Evolutionary conservation across 2,797 vertebrate species (phyloP), one percentile per base, ranked within the genome.

Genomic region (Crypturellus tataupa): DNA sequence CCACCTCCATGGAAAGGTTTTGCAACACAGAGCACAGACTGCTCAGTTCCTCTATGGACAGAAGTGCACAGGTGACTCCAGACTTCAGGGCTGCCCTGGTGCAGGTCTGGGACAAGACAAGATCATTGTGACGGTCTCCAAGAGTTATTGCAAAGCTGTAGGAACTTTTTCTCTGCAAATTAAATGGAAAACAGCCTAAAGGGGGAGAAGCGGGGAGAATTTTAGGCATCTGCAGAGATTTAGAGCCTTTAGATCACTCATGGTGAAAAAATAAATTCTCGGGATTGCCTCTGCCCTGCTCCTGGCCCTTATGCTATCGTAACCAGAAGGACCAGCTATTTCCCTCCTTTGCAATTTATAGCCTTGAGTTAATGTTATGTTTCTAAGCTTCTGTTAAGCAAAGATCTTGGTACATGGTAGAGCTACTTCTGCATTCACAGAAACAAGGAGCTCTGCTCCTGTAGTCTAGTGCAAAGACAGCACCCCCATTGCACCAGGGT

Each of bases 241-340:
- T 65, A 19, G n/a, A 9, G 20, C 73, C 75, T 70, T 56, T 80
- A 90, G 72, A 29, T 84, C 69, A 55, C 27, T 89, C 46, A 67
- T 7, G 35, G 55, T 24, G 51, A 62, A 84, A 91, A 93, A 75
- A 69, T 24, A 87, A 92, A 80, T 89, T 69, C 58, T 55, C 69
- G 5, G 1, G 19, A 7, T 44, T 83, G 21, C 46, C 73, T 79
- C 53, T 83, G 58, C 27, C 6, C 11, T 25, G 15, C 33, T 51
- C 15, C 24, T 51, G 51, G 51, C 53, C 73, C 56, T 83, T 65
- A 40, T 11, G 60, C 49, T 35, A n/a, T 53, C 7, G 3, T 35
- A 91, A 76, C 35, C 51, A 92, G 82, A 42, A 89, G 51, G 46
- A 68, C 14, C 49, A 58, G 71, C 10, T 16, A 20, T 24, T 85